These are phyloP conservation scores for Pheosia gnoma DNA, from an alignment of 2,888 invertebrate genomes.

Conservation along the genomic window DNA sequence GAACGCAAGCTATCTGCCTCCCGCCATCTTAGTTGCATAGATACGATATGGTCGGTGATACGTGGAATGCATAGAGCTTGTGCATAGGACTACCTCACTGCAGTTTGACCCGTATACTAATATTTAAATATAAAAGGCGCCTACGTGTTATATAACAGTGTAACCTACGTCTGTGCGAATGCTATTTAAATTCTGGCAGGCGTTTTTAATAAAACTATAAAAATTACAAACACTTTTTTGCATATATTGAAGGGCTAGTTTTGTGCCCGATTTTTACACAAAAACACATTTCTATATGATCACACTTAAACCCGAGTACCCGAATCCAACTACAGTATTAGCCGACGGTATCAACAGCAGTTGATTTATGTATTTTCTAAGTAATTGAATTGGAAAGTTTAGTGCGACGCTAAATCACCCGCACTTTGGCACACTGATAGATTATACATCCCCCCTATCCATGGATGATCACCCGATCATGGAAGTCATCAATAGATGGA, in stretches of 20 bases:
- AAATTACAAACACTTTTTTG: too few relatives aligned
- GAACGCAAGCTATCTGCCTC: constrained; percentile 44
- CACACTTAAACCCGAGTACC: constrained; percentile 5
- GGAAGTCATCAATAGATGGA: neutral
- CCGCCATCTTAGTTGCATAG: constrained; percentile 50
- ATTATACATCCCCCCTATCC: constrained; percentile 11
- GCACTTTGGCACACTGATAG: constrained; percentile 29
- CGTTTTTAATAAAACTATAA: neutral
- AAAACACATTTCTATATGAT: neutral
- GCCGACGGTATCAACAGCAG: constrained; percentile 41
- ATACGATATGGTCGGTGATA: constrained; percentile 27
- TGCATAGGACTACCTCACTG: neutral
- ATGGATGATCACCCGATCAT: neutral
- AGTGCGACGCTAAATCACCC: constrained; percentile 33
- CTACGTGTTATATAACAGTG: neutral
- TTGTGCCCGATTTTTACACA: neutral
- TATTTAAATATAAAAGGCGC: neutral
- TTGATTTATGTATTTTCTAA: constrained; percentile 66
- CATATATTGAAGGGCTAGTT: too few relatives aligned
- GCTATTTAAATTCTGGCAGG: neutral
- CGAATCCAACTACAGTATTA: constrained; percentile 38
- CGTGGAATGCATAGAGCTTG: neutral
- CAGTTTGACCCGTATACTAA: neutral
- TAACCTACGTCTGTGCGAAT: neutral
- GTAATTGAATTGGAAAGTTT: constrained; percentile 65